Conservation (phyloP, 2,113 vertebrate genomes). For the Promerops cafer region DNA sequence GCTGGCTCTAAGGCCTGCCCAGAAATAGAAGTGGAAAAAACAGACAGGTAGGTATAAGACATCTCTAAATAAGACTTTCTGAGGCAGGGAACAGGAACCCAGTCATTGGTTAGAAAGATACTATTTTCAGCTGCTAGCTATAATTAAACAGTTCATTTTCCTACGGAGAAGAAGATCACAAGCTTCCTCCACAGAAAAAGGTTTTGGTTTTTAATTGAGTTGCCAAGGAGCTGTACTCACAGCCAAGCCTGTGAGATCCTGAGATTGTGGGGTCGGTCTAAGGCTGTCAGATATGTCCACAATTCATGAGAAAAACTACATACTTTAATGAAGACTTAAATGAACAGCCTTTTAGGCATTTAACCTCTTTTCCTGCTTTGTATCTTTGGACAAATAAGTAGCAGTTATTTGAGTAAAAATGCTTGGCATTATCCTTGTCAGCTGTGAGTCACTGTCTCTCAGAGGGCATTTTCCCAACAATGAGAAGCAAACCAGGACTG, state of each 20-base stretch:
- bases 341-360: background rate
- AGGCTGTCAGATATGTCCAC: background rate
- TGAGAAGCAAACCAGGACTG: background rate
- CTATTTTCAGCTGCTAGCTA: conserved; percentile 43
- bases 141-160: conserved; percentile 40
- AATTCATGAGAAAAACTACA: background rate
- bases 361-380: background rate
- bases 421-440: background rate
- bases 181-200: conserved; percentile 19
- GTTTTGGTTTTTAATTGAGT: conserved; percentile 13
- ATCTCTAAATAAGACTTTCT: background rate
- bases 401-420: background rate
- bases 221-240: background rate
- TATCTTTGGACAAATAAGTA: background rate
- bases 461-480: background rate
- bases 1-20: background rate
- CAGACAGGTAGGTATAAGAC: background rate
- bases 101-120: background rate
- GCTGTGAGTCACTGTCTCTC: background rate
- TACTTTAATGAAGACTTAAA: background rate
- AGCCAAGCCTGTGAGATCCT: background rate
- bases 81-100: background rate
- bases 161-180: conserved; percentile 34
- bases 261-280: background rate
- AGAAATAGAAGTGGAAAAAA: background rate